Base-by-base conservation (phyloP, 1,140 invertebrate species). In the Drosophila persimilis region DNA sequence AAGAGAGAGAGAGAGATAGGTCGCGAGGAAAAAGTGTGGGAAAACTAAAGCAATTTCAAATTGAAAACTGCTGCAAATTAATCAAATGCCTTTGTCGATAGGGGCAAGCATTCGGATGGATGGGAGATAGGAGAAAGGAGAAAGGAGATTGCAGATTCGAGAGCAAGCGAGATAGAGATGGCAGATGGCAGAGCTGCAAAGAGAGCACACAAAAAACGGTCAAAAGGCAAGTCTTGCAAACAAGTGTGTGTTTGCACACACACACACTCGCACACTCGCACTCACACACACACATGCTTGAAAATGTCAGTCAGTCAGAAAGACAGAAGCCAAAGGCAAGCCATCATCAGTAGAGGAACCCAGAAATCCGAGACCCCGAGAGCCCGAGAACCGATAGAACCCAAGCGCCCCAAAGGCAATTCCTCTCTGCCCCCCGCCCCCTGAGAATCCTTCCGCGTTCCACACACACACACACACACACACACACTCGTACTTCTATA, bases 51-150 rank as follows among this genome's bases (percentile, higher is more conserved):
- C 72, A 88, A 89, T 88, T 88, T 67, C 67, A 83, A 81, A 88
- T 89, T 88, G 84, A 88, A 86, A 88, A 89, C 83, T 83, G 73
- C 79, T 79, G 75, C 84, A 73, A 89, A 88, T 88, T 88, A 88
- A 88, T 88, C 83, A 88, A 88, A 89, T 73, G 84, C 72, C 76
- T 89, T 59, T 77, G 64, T 64, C 56, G 57, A 39, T 39, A 5
- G 35, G 11, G 35, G 11, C 13, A 39, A 39, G 35, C 35, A 39
- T 39, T 39, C 35, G 5, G 24, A 5, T 5, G 24, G 29, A 13
- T 39, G 5, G 35, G 1, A 13, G 35, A 39, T 13, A 0, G 35
- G 3, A 35, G 9, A 13, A 5, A 39, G 35, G 9, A 20, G 24
- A 26, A 5, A 26, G 24, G 3, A 31, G 29, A 39, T 39, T 39